These are phyloP conservation scores for Fregata magnificens DNA, from an alignment of 2,113 vertebrate genomes.

Conservation along the genomic window DNA sequence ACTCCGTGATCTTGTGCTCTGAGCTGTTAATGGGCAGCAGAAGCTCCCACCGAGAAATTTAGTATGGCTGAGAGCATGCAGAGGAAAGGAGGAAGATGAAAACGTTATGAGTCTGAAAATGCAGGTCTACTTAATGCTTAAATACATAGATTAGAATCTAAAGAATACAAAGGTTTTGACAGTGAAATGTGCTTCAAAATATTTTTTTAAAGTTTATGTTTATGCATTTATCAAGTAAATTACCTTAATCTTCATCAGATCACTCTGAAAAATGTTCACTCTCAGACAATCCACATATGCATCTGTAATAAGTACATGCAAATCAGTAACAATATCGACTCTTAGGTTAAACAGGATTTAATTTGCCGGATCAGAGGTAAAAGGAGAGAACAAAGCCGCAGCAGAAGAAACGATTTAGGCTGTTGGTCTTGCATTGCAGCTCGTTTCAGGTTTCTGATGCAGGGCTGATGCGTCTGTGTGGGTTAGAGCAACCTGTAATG, in stretches of 20 bases:
- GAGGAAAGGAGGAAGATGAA: background rate
- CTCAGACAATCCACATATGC: background rate
- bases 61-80: background rate
- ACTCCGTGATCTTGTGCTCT: background rate
- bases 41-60: background rate
- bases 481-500: background rate
- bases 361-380: background rate
- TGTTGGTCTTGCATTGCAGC: background rate
- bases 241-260: background rate
- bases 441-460: background rate
- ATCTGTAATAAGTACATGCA: background rate
- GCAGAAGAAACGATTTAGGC: background rate
- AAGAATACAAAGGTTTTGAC: background rate
- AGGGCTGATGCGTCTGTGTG: background rate
- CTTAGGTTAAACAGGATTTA: conserved; percentile 11
- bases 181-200: background rate
- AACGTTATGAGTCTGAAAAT: background rate
- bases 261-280: background rate
- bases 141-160: background rate
- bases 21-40: background rate
- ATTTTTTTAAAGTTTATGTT: background rate
- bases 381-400: conserved; percentile 21
- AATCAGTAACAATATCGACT: background rate
- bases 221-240: conserved; percentile 12
- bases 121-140: background rate